Evolutionary conservation across 2,113 vertebrate species (phyloP).

Genomic region (Neotoma lepida): DNA sequence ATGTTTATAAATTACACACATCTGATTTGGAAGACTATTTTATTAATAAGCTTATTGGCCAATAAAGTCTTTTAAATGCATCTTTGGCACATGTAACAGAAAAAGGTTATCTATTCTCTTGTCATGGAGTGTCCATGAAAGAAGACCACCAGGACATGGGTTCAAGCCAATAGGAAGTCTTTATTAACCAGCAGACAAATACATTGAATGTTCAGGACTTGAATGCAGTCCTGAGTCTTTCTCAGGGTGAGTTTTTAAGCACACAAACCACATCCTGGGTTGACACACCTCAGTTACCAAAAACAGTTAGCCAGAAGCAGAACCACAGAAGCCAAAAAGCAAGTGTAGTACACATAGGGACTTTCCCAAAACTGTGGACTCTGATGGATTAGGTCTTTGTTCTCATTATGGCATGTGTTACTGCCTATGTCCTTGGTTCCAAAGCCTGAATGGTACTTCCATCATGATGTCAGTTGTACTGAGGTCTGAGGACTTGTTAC

Average conservation of each 20-base stretch:
- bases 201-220: neutral
- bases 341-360: neutral
- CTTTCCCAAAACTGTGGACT: neutral
- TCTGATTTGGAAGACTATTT: conserved; percentile 28
- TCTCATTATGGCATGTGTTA: neutral
- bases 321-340: neutral
- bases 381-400: neutral
- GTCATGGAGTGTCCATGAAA: neutral
- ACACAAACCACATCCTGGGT: neutral
- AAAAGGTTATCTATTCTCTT: neutral
- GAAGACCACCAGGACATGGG: neutral
- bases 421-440: neutral
- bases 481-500: neutral
- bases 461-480: neutral
- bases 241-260: neutral
- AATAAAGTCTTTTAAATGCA: neutral
- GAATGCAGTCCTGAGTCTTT: too few species aligned
- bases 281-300: neutral
- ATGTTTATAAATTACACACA: conserved; percentile 2
- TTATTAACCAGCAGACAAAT: too few species aligned
- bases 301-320: neutral
- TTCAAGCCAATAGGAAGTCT: neutral
- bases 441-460: neutral
- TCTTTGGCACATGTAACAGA: neutral
- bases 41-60: conserved; percentile 5